These are phyloP conservation scores for Copidosoma aretas DNA, from an alignment of 2,888 invertebrate genomes.

Conservation along the genomic window DNA sequence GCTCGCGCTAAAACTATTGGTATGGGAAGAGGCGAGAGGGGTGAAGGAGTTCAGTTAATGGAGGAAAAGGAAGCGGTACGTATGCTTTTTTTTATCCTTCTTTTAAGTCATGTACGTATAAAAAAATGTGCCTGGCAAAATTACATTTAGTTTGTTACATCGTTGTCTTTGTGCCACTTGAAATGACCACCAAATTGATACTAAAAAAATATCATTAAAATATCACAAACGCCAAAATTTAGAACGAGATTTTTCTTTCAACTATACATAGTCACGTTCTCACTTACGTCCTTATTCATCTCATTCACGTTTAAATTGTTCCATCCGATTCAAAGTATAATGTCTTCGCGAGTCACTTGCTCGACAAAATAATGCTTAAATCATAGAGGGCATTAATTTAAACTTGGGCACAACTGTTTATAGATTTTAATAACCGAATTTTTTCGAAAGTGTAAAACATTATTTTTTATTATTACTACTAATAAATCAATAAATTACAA, in stretches of 20 bases:
- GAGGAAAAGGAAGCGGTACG: neutral
- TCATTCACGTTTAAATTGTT: no score
- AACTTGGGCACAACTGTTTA: no score
- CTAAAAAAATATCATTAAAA: slow-evolving; percentile 35
- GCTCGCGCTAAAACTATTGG: no score
- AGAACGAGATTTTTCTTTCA: slow-evolving; percentile 12
- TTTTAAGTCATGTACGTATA: slow-evolving; percentile 26
- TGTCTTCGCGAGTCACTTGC: neutral
- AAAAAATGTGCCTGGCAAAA: slow-evolving; percentile 23
- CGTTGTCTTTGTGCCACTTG: slow-evolving; percentile 22
- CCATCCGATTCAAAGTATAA: neutral
- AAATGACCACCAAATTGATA: slow-evolving; percentile 12
- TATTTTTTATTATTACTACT: no score
- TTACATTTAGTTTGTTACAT: slow-evolving; percentile 17
- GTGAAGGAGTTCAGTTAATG: slow-evolving; percentile 11
- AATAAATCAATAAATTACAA: no score
- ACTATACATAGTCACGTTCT: slow-evolving; percentile 1
- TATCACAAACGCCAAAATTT: slow-evolving; percentile 30
- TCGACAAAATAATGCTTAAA: no score
- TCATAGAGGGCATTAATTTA: no score
- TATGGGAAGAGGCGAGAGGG: neutral
- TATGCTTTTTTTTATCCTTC: slow-evolving; percentile 4
- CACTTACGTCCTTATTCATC: no score
- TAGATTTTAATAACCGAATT: no score
- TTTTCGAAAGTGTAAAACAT: no score